Evolutionary conservation across 2,113 vertebrate species (phyloP).

Genomic region (Sigmodon hispidus): DNA sequence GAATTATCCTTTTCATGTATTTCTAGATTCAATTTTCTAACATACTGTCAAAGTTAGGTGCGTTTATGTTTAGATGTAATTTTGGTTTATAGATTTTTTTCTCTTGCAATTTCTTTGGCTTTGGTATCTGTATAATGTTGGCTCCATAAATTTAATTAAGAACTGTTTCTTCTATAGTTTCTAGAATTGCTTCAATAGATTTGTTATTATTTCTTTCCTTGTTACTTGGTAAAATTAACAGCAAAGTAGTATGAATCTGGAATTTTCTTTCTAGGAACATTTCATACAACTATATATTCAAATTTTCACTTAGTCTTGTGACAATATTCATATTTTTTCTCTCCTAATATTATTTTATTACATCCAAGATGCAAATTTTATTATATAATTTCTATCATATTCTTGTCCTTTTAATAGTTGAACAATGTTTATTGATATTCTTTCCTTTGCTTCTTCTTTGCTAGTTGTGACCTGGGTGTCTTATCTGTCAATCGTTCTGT

Average conservation of each 20-base stretch:
- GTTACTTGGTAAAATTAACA: conserved; percentile 29
- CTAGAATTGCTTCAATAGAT: conserved; percentile 24
- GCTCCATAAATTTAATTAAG: conserved; percentile 18
- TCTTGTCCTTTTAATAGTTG: background rate
- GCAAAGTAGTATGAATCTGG: background rate
- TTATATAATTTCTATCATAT: background rate
- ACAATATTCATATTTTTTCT: background rate
- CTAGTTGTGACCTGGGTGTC: background rate
- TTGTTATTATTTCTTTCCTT: background rate
- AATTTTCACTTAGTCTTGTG: background rate
- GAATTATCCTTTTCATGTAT: conserved; percentile 19
- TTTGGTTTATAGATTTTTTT: conserved; percentile 17
- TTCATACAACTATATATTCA: background rate
- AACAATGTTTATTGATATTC: background rate
- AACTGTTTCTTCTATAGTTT: background rate
- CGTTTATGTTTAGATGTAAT: background rate
- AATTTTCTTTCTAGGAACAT: background rate
- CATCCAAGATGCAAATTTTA: background rate
- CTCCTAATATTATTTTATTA: background rate
- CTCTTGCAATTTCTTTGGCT: background rate
- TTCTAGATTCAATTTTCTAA: conserved; percentile 23
- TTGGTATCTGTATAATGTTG: background rate
- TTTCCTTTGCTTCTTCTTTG: background rate
- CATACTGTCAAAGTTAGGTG: background rate
- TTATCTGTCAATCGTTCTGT: background rate